These are phyloP conservation scores for Mactra quadrangularis DNA, from an alignment of 1,140 invertebrate species.

Conservation along the genomic window DNA sequence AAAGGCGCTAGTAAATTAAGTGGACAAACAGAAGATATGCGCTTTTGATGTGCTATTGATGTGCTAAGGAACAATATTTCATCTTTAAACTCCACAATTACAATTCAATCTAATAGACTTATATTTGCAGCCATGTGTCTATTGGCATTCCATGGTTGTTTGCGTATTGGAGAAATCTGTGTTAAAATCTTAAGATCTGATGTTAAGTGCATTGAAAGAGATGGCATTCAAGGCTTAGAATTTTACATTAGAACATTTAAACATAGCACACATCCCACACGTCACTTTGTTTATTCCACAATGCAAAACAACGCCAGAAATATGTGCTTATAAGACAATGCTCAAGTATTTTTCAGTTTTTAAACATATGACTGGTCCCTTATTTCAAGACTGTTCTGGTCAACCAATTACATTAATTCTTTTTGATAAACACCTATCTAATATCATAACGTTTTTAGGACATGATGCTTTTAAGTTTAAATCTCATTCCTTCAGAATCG, in stretches of 20 bases:
- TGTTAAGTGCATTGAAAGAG: too few species aligned
- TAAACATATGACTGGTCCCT: conserved; percentile 1
- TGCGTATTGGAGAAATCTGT: conserved; percentile 23
- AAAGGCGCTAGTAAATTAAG: not conserved
- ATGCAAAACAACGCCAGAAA: not conserved
- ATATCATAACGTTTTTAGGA: not conserved
- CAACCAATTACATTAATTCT: not conserved
- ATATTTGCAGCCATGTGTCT: conserved; percentile 22
- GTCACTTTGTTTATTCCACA: conserved; percentile 6
- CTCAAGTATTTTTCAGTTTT: not conserved
- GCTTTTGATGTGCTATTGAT: not conserved
- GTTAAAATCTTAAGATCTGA: too few species aligned
- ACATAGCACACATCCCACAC: conserved; percentile 11
- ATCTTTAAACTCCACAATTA: not conserved
- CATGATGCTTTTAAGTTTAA: not conserved
- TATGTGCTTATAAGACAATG: not conserved
- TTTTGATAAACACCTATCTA: conserved; percentile 12
- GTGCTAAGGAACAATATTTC: not conserved
- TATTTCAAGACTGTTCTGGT: conserved; percentile 3
- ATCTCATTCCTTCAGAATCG: conserved; percentile 18
- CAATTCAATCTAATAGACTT: not conserved
- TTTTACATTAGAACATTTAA: conserved; percentile 11
- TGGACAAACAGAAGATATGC: conserved; percentile 4
- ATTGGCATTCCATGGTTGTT: conserved; percentile 31
- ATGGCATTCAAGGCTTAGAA: too few species aligned